Conservation (phyloP, 2,888 invertebrate species). For the Allygus modestus region DNA sequence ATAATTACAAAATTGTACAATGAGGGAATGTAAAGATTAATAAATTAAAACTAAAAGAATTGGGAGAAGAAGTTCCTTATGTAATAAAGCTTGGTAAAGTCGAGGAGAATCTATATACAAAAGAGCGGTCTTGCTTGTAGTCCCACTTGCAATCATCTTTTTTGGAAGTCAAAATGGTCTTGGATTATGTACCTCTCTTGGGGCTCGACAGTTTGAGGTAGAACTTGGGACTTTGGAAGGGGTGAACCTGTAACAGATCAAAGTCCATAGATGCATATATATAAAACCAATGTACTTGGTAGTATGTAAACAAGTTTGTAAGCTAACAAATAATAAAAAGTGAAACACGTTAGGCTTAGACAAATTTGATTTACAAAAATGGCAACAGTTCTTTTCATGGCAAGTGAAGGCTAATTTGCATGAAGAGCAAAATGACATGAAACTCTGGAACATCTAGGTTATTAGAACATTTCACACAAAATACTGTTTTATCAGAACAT, state of each 20-base stretch:
- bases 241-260: background rate
- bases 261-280: background rate
- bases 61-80: background rate
- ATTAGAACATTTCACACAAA: no score
- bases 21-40: background rate
- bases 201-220: slow-evolving; percentile 9
- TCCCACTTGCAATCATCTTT: background rate
- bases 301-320: no score
- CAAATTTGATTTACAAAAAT: no score
- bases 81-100: background rate
- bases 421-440: no score
- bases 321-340: no score
- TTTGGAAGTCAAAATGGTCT: slow-evolving; percentile 7
- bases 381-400: no score
- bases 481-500: no score
- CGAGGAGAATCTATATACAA: background rate
- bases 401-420: no score
- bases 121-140: background rate
- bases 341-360: no score
- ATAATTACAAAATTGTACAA: background rate
- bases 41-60: background rate
- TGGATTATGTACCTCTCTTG: slow-evolving; percentile 34
- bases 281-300: no score
- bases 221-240: background rate
- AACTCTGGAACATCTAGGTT: no score